phyloP scores from a whole-genome alignment of 2,113 vertebrate genomes.

The Macaca mulatta region DNA sequence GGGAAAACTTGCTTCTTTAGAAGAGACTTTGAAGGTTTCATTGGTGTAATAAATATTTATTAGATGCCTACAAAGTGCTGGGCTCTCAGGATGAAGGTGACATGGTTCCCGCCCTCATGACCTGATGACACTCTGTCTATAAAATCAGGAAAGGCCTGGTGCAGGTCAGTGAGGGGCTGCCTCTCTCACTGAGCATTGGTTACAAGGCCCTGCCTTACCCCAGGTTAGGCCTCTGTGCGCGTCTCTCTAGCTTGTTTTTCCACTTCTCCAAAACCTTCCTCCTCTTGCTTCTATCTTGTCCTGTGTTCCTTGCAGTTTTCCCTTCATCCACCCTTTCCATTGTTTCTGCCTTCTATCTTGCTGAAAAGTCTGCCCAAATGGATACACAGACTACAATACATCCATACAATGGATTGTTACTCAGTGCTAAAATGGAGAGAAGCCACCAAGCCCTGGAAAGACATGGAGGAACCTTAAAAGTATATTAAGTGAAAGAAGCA shows the following conservation, averaged over 20 bases:
- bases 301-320: neutral
- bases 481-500: neutral
- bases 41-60: neutral
- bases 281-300: neutral
- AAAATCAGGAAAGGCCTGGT: neutral
- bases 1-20: neutral
- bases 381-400: neutral
- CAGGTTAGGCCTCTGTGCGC: neutral
- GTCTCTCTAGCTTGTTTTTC: neutral
- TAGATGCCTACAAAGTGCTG: neutral
- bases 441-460: neutral
- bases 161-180: neutral
- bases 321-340: neutral
- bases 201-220: neutral
- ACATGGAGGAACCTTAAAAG: neutral
- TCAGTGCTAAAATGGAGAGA: neutral
- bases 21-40: neutral
- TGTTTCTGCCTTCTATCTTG: neutral
- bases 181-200: neutral
- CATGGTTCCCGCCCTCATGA: neutral
- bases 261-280: neutral
- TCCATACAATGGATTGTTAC: neutral
- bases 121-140: neutral
- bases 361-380: neutral
- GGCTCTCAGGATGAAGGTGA: neutral